Evolutionary conservation across 2,888 invertebrate species (phyloP), one percentile per base, ranked within the genome.

Genomic region (Deroplatys truncata): DNA sequence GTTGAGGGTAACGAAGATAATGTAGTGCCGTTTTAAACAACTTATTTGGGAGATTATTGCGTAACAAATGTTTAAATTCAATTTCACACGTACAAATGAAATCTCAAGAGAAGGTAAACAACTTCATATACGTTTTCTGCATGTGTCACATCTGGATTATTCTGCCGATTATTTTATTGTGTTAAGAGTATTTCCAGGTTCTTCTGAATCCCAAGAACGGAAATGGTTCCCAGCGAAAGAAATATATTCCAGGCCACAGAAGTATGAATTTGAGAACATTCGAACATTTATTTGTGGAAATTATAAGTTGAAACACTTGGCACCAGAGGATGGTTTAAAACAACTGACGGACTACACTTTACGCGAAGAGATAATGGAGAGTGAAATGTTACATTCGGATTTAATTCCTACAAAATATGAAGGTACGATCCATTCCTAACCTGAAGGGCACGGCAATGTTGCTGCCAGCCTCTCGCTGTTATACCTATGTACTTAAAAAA

Each of bases 371-470:
- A 92, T 88, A 28, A 28, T 82, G 25, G 56, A 88, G 43, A 90
- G 90, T 20, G 91, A 91, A 28, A 16, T 29, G 16, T 82, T 88
- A 35, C 96, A 97, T 92, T 96, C 97, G 16, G 98, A 98, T 94
- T 94, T 98, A 88, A 93, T 97, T 89, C 94, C 96, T 84, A 96
- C 96, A 15, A 95, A 96, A 92, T 98, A 98, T 94, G 98, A 98
- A 95, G 97, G 97, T 96, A 92, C 88, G 91, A 9, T n/a, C 2
- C 56, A 16, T 2, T n/a, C 16, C 20, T 56, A 56, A 56, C 8
- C 13, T 43, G 43, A 43, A 43, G 13, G 35, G 0, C 35, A 4
- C n/a, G n/a, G n/a, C n/a, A n/a, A n/a, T n/a, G n/a, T n/a, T n/a
- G n/a, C n/a, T n/a, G n/a, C n/a, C n/a, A n/a, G n/a, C n/a, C n/a